Conservation (phyloP, 2,113 vertebrate genomes). For the Plotosus lineatus region DNA sequence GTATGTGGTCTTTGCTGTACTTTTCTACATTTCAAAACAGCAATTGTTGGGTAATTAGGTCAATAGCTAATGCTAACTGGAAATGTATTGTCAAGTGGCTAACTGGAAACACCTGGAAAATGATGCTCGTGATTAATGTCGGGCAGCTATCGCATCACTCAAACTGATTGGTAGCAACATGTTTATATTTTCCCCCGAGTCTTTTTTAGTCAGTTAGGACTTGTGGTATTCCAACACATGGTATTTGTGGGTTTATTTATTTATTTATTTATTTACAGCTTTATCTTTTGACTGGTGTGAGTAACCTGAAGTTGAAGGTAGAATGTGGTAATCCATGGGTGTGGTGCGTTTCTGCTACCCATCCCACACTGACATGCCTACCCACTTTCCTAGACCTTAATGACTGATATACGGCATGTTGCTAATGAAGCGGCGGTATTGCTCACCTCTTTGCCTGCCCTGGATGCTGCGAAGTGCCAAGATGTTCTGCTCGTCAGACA, state of each 20-base stretch:
- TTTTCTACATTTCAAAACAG: neutral
- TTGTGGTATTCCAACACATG: neutral
- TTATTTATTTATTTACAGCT: neutral
- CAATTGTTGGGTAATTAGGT: neutral
- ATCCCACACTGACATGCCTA: neutral
- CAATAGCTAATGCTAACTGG: neutral
- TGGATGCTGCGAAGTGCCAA: constrained; percentile 89
- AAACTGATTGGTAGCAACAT: neutral
- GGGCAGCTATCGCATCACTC: neutral
- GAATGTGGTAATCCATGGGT: neutral
- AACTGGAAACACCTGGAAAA: neutral
- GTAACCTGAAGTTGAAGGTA: neutral
- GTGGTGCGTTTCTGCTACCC: neutral
- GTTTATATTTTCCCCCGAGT: no score
- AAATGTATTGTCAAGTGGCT: no score
- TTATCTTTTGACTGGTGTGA: neutral
- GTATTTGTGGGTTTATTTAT: no score
- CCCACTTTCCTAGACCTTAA: neutral
- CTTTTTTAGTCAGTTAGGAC: neutral
- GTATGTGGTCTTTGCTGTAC: neutral
- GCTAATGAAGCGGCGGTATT: neutral
- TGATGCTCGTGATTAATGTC: neutral
- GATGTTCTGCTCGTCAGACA: constrained; percentile 91
- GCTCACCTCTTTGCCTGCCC: constrained; percentile 88
- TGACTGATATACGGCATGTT: neutral